Evolutionary conservation across 2,888 invertebrate genomes (phyloP).

Genomic region (Plebejus argus): DNA sequence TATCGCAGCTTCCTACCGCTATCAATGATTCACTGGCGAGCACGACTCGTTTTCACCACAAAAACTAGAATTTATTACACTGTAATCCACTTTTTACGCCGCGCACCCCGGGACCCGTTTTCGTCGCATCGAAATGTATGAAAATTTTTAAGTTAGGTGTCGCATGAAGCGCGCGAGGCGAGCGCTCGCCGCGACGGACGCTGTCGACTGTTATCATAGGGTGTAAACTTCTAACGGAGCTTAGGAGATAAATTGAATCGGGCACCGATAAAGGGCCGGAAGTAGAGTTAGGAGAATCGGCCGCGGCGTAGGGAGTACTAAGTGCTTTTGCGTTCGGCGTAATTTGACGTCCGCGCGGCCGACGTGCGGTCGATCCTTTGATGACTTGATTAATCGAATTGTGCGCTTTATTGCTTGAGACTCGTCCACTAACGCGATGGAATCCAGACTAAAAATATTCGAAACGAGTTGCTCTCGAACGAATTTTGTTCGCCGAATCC

Average conservation of each 20-base stretch:
- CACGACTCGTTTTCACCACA: conserved; percentile 37
- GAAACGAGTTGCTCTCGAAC: background rate
- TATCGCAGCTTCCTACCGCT: conserved; percentile 57
- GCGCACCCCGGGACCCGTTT: conserved; percentile 27
- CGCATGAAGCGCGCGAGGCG: conserved; percentile 44
- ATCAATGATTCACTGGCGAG: conserved; percentile 59
- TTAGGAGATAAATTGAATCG: conserved; percentile 71
- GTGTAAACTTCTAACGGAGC: conserved; percentile 71
- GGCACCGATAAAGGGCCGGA: conserved; percentile 67
- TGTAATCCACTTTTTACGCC: conserved; percentile 33
- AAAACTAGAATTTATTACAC: conserved; percentile 40
- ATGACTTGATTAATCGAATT: conserved; percentile 25
- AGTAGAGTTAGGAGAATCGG: conserved; percentile 58
- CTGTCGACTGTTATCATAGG: conserved; percentile 65
- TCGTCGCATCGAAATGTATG: conserved; percentile 32
- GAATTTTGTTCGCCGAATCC: background rate
- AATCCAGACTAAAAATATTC: conserved; percentile 13
- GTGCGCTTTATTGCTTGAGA: conserved; percentile 14
- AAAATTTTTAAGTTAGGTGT: conserved; percentile 36
- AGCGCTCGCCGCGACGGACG: conserved; percentile 55
- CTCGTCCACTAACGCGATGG: conserved; percentile 6
- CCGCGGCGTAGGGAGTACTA: conserved; percentile 15
- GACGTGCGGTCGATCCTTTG: conserved; percentile 21
- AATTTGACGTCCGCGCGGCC: background rate
- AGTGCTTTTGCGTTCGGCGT: conserved; percentile 29